Evolutionary conservation across 2,888 invertebrate species (phyloP).

Genomic region (Diloba caeruleocephala): DNA sequence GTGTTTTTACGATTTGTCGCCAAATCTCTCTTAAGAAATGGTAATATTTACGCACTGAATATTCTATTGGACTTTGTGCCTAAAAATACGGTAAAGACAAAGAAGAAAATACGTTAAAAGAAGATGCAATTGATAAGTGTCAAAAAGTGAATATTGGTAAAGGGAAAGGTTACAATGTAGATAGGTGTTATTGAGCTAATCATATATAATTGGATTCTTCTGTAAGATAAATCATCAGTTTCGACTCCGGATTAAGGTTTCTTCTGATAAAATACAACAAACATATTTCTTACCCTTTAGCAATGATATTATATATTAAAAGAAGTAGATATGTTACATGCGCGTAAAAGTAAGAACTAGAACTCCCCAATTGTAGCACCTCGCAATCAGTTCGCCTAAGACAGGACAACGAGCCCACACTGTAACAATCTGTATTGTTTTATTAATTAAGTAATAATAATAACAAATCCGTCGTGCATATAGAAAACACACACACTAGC

Average conservation of each 20-base stretch:
- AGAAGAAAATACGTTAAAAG: slow-evolving; percentile 21
- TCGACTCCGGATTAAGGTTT: neutral
- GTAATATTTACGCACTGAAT: slow-evolving; percentile 47
- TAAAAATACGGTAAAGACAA: neutral
- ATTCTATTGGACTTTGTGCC: slow-evolving; percentile 35
- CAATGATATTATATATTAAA: no score
- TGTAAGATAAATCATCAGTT: slow-evolving; percentile 17
- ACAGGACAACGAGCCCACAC: no score
- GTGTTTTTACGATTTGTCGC: slow-evolving; percentile 41
- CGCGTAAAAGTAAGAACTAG: no score
- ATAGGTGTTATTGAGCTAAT: slow-evolving; percentile 32
- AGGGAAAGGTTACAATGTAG: slow-evolving; percentile 6
- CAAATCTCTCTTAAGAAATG: slow-evolving; percentile 41
- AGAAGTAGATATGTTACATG: no score
- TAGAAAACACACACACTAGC: no score
- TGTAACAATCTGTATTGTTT: no score
- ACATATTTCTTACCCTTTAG: no score
- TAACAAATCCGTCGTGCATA: no score
- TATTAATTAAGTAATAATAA: no score
- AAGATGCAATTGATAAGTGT: slow-evolving; percentile 25
- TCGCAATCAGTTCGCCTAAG: no score
- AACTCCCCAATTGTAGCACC: no score
- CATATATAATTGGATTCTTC: slow-evolving; percentile 37
- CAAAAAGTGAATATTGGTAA: slow-evolving; percentile 22
- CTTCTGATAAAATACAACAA: no score